Evolutionary conservation across 2,888 invertebrate species (phyloP), one percentile per base, ranked within the genome.

Genomic region (Phlogophora meticulosa): DNA sequence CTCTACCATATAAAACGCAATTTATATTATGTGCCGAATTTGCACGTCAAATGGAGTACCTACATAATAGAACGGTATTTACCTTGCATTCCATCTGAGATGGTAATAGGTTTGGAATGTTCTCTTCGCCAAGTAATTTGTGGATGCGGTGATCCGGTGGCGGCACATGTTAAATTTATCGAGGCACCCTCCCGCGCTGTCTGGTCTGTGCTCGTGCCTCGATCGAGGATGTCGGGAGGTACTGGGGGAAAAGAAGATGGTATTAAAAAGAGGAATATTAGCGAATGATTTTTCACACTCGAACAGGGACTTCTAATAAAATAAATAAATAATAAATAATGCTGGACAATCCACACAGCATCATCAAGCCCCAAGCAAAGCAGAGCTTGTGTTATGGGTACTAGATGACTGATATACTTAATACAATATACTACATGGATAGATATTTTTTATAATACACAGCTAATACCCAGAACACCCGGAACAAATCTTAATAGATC

Each of bases 41-140:
- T 11, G 9, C 34, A 15, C 17, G 7, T 34, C 11, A 28, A 7
- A 28, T 11, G 28, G 7, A 3, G 11, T 24, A 36, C 2, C n/a
- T 13, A 2, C 24, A 45, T 4, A 40, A 15, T 17, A 11, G 22
- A 71, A 46, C 45, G 56, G 36, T 49, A 42, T 76, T 71, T 67
- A 97, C 97, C 97, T 96, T 97, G 97, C 81, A 96, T 95, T 40
- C 97, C 97, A 81, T 96, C 97, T 58, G 96, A 96, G 55, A 97
- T 90, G 20, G 97, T 96, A 88, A 98, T 98, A 64, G 97, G 96
- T 87, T 97, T 97, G 65, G 97, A 97, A 86, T 97, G 97, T 91
- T 98, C 98, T 77, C 98, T 96, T 79, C 98, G 96, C 99, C 99
- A 99, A 76, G 97, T 97, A 90, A 98, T 98, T 83, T 97, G 97